Base-by-base conservation (phyloP, 1,140 invertebrate species). In the Lucilia cuprina region DNA sequence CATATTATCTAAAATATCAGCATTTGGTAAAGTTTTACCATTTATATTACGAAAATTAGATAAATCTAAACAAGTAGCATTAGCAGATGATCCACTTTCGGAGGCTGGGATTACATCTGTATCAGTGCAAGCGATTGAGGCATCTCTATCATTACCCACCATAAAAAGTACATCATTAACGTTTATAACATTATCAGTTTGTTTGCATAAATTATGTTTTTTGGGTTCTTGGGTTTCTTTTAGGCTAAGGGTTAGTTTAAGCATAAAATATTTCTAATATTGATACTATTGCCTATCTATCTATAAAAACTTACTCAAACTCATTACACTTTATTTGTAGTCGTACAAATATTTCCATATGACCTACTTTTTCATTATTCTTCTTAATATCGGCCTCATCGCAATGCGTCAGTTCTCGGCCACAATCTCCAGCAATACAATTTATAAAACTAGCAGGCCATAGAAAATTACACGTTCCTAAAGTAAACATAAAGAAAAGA, bases 251-350 rank as follows among this genome's bases (percentile, higher is more conserved):
- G 8, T 5, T 41, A 41, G 3, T 41, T 41, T 41, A 8, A 41
- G 8, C 8, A 41, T 41, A 41, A 41, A 41, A 41, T 41, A 41
- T 41, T 41, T 41, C n/a, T n/a, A n/a, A n/a, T n/a, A n/a, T n/a
- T n/a, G n/a, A n/a, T n/a, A n/a, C n/a, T 41, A 41, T 41, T 41
- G 5, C 41, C 7, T 2, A 2, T 41, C 5, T 41, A 41, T 41
- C 1, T 30, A 50, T 49, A 30, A 8, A 2, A 74, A 82, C 82
- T 70, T 65, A 85, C 83, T 35, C 25, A 21, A 77, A 50, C 47
- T 85, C 84, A 78, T 85, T 17, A 14, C 84, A 85, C 78, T 85
- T 85, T 47, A 65, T 60, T 49, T 85, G 82, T 7, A 85, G 60
- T 4, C 84, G 84, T 13, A 77, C 74, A 8, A 85, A 60, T 4